Base-by-base conservation (phyloP, 2,888 invertebrate genomes). In the Pharmacophagus antenor region DNA sequence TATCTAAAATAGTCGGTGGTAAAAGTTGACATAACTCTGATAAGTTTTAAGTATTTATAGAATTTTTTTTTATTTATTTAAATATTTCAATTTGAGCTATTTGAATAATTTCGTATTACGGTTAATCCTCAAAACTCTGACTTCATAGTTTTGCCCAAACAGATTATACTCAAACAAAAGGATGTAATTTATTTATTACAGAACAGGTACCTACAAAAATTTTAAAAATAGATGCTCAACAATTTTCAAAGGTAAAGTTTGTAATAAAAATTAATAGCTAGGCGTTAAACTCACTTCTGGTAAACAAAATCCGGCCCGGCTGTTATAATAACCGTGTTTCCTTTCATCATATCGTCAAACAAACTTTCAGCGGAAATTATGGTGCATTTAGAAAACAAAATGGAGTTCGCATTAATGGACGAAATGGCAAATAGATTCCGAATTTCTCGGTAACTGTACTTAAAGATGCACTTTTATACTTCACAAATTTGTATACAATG, bases 341-440 rank as follows among this genome's bases (percentile, higher is more conserved):
- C 46, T 46, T 46, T 21, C 46, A 42, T 42, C 42, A 42, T 20
- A 21, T 46, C 46, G 20, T 46, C 46, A 46, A 46, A 46, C 46
- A 46, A 46, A 46, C 18, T 20, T 46, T 46, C 10, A 46, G 21
- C 46, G 46, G 46, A 46, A 18, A 46, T 46, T 21, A 46, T 20
- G 20, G 46, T 46, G 21, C 21, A 46, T 21, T 46, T 10, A 7
- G 12, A 44, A 44, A 46, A 20, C 42, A 42, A 10, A 42, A 17
- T 17, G 5, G 17, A 42, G 42, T 42, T 42, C 17, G 42, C 42
- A 17, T 42, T 17, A n/a, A 17, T 42, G 42, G n/a, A 42, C 6
- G 15, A 17, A 17, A 3, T 15, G 17, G 17, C 17, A 42, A 42
- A 12, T 41, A n/a, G 41, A 41, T 17, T 10, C 2, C 3, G 42